Evolutionary conservation across 2,797 vertebrate species (phyloP), one percentile per base, ranked within the genome.

Genomic region (Leuciscus waleckii): DNA sequence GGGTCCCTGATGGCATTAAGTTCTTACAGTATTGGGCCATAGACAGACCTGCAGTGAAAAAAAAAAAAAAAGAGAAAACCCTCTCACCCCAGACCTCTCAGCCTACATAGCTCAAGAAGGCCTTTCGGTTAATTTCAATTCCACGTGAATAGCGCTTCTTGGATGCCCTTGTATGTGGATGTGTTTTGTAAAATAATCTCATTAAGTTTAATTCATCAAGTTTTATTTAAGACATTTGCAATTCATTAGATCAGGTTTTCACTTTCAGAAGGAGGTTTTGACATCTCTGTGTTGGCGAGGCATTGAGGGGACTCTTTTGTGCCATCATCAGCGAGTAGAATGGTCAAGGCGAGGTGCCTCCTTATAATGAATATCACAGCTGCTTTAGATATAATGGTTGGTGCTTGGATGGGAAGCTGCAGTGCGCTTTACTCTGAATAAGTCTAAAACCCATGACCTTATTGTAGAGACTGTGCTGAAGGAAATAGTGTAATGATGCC

Each of bases 401-500:
- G 29, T 9, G 17, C 56, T 51, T 90, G 90, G 92, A 92, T 91
- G 89, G 91, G 92, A 91, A 89, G 88, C 90, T 89, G 90, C 85
- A 86, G 91, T 88, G 90, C 85, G 80, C 85, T 89, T 90, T 88
- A 91, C 89, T 81, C 90, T 91, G 90, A 93, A 91, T 90, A 92
- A 93, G 90, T 91, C 89, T 90, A 65, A 73, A 85, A 85, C 75
- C 82, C 54, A 39, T 16, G 1, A 29, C 91, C 92, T 93, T 91
- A 93, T 94, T 94, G 94, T 92, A 93, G 79, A 90, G 88, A 83
- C 88, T 90, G 91, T 93, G 93, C 93, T 94, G 94, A 95, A 94
- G 92, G 91, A 93, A 94, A 85, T 93, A 93, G 92, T 92, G 92
- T 92, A 92, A 93, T 92, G 93, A 92, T 88, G 89, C 87, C 92